phyloP scores from a whole-genome alignment of 2,113 vertebrate species.

The Patagioenas fasciata region DNA sequence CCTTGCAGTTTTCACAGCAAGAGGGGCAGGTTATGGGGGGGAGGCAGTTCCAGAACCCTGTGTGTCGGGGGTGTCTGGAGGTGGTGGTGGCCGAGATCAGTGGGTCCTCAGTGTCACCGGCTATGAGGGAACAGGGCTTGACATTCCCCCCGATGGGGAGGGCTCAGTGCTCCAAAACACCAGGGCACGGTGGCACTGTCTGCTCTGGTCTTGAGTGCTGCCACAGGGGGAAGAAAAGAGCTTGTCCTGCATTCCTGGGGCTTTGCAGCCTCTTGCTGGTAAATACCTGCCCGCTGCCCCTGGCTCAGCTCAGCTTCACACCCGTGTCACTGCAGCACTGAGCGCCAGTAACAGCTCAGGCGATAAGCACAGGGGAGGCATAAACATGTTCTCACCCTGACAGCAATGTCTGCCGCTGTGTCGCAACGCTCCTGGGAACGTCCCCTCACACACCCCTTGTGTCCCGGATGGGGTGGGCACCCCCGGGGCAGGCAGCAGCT shows the following conservation, averaged over 20 bases:
- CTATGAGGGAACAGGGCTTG: fast-evolving
- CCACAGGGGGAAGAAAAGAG: fast-evolving
- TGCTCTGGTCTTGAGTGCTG: fast-evolving
- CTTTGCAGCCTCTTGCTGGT: background rate
- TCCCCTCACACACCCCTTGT: background rate
- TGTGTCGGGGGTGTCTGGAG: background rate
- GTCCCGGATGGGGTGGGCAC: background rate
- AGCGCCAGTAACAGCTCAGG: background rate
- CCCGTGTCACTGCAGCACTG: fast-evolving
- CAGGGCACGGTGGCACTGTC: fast-evolving
- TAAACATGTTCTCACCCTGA: fast-evolving
- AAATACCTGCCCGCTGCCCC: background rate
- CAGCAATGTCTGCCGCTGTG: background rate
- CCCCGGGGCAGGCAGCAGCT: fast-evolving
- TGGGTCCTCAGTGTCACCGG: background rate
- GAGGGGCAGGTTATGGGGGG: fast-evolving
- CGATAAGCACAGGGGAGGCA: fast-evolving
- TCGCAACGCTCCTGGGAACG: background rate
- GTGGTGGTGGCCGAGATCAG: background rate
- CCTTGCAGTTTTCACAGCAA: background rate
- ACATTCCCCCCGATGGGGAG: fast-evolving
- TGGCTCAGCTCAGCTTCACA: fast-evolving
- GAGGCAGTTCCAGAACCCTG: fast-evolving
- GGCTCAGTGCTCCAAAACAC: background rate
- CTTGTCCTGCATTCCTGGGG: background rate